Evolutionary conservation across 2,113 vertebrate species (phyloP), one percentile per base, ranked within the genome.

Genomic region (Ifrita kowaldi): DNA sequence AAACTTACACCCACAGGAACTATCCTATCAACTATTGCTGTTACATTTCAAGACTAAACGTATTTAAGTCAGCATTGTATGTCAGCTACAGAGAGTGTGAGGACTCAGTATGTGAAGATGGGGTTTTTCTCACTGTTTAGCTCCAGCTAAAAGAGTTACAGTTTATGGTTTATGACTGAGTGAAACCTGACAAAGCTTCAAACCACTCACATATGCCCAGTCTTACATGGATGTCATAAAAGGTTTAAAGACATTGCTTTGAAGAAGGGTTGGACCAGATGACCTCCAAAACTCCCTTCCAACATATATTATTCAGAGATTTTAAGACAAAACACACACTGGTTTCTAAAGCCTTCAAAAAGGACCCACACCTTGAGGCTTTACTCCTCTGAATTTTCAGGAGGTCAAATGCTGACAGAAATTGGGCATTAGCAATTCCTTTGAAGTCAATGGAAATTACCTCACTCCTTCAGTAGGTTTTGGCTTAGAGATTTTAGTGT

Each of bases 301-400:
- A 84, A 87, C 21, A 94, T 84, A 35, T 59, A 91, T 87, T 87
- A 96, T 89, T 93, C 90, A 91, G n/a, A 28, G 27, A 78, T 68
- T 93, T 44, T 47, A 90, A 70, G 74, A 77, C 56, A 91, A 92
- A 95, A 89, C 41, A 57, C 30, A 46, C 23, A 79, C 57, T 65
- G 67, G 68, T 77, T 74, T 91, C 71, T 59, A 71, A 78, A 89
- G 69, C 55, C 50, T 77, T 84, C 60, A 87, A 7, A 77, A 87
- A 81, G 21, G 39, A 89, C 64, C 14, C 56, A 71, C 23, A 86
- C 56, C 84, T 96, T 77, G 35, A 78, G 71, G 64, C 47, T 78
- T 87, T 78, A 89, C 57, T 82, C 77, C 49, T 92, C 84, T 64
- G 69, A 89, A 94, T 89, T 89, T 95, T 82, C 77, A 85, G 73